phyloP scores from a whole-genome alignment of 2,113 vertebrate species.

The Athene cunicularia region DNA sequence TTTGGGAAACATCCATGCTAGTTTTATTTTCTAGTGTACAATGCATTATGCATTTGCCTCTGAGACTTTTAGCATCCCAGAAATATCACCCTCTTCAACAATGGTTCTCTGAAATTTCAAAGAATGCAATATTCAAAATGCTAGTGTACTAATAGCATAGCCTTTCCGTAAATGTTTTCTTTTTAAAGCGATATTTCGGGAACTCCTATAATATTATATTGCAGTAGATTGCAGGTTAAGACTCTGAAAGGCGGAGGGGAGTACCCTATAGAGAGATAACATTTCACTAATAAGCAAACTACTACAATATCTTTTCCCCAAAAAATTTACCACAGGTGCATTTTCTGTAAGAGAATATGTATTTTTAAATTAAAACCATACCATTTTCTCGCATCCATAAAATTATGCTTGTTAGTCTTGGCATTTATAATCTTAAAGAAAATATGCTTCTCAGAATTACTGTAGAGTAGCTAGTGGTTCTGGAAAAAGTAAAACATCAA shows the following conservation, averaged over 20 bases:
- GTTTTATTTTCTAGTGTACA: background rate
- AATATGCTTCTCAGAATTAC: constrained; percentile 21
- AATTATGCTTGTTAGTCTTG: constrained; percentile 38
- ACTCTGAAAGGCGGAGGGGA: background rate
- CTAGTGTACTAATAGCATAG: background rate
- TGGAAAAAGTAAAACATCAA: constrained; percentile 53
- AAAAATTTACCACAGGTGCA: constrained; percentile 1
- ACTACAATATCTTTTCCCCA: background rate
- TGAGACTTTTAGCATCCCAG: background rate
- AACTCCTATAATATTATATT: background rate
- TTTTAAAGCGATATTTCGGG: background rate
- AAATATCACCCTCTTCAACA: background rate
- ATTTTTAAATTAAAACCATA: constrained; percentile 19
- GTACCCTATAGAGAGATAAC: background rate
- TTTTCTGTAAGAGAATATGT: constrained; percentile 8
- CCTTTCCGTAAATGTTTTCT: background rate
- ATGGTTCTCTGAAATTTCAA: background rate
- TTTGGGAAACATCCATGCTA: background rate
- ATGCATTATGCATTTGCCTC: background rate
- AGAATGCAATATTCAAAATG: background rate
- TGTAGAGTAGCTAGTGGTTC: background rate
- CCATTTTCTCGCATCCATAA: constrained; percentile 8
- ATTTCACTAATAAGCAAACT: constrained; percentile 30
- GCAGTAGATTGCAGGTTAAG: background rate
- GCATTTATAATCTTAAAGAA: constrained; percentile 33